phyloP scores from a whole-genome alignment of 2,113 vertebrate genomes.

The Caloenas nicobarica region DNA sequence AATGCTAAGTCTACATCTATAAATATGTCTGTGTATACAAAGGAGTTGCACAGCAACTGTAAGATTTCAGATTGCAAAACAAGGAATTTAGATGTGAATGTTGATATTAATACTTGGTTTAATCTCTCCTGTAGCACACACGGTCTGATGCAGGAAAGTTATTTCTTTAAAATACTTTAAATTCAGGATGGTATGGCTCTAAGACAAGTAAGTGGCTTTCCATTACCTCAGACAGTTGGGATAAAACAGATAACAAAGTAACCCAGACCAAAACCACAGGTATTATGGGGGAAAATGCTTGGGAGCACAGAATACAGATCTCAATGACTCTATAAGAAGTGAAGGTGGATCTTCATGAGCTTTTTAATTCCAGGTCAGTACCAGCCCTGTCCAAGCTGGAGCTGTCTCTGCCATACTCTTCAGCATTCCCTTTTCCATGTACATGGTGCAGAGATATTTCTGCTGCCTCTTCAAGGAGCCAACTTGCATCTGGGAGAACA shows the following conservation, averaged over 20 bases:
- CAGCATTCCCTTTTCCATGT: not conserved
- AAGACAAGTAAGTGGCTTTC: not conserved
- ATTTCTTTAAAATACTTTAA: not conserved
- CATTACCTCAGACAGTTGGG: not conserved
- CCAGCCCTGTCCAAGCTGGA: not conserved
- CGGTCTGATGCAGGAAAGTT: not conserved
- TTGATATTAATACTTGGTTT: not conserved
- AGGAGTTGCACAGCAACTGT: not conserved
- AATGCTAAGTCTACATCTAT: not conserved
- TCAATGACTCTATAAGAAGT: not conserved
- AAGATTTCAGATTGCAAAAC: not conserved
- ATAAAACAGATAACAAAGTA: not conserved
- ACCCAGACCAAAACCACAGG: not conserved
- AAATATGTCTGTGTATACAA: not conserved
- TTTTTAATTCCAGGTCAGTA: not conserved
- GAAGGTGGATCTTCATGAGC: not conserved
- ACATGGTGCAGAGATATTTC: not conserved
- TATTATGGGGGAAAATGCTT: not conserved
- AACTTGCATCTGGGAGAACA: not conserved
- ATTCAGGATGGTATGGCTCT: not conserved
- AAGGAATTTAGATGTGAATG: not conserved
- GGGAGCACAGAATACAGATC: not conserved
- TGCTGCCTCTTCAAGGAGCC: not conserved
- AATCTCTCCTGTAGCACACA: not conserved
- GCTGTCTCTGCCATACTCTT: not conserved